A percentile compares a stretch with the other conserved stretches of the same genome.
Conservation (phyloP, 2,888 invertebrate genomes). For the Perizoma affinitatum region DNA sequence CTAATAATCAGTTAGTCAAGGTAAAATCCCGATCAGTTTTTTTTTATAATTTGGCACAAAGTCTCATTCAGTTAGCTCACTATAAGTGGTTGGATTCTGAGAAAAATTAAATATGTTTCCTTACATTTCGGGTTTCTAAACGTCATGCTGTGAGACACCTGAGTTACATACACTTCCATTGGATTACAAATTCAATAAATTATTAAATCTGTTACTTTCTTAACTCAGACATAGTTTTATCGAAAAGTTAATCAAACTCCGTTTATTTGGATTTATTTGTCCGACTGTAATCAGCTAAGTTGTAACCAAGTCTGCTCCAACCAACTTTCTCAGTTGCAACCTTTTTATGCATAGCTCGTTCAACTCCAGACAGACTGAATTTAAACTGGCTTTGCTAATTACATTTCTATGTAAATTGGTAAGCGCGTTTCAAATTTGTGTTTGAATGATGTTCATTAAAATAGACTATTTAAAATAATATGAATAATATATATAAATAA, state of each 20-base stretch:
- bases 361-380: constrained; percentile 38
- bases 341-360: constrained; percentile 51
- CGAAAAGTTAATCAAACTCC: constrained; percentile 27
- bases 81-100: too few relatives aligned
- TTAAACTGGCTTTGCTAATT: constrained; percentile 44
- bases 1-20: too few relatives aligned
- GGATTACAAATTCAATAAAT: too few relatives aligned
- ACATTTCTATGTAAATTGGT: constrained; percentile 49
- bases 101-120: too few relatives aligned
- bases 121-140: too few relatives aligned
- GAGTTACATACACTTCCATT: too few relatives aligned
- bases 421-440: constrained; percentile 36
- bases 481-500: too few relatives aligned
- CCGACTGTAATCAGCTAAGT: constrained; percentile 45
- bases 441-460: constrained; percentile 35
- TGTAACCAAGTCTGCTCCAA: constrained; percentile 38
- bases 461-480: constrained; percentile 10
- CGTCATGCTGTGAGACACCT: too few relatives aligned
- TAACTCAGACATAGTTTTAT: constrained; percentile 6
- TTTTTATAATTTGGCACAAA: too few relatives aligned
- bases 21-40: too few relatives aligned
- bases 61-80: too few relatives aligned
- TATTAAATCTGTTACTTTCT: background rate
- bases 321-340: constrained; percentile 34
- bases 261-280: constrained; percentile 39